Conservation (phyloP, 2,113 vertebrate genomes). For the Typhlomys cinereus region DNA sequence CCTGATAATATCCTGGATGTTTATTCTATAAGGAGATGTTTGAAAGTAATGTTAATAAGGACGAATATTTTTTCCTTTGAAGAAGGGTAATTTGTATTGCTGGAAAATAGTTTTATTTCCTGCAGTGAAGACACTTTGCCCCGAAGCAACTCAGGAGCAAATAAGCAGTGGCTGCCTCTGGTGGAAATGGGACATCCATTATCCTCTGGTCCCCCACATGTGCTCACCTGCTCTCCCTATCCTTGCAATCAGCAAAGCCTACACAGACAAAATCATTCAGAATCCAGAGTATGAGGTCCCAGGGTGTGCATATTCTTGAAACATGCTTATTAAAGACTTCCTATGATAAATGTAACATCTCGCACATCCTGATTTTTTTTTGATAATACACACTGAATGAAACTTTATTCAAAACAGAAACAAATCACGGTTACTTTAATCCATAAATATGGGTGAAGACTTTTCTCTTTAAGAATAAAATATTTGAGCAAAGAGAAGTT, state of each 20-base stretch:
- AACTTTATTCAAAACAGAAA: too few relatives aligned
- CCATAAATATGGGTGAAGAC: too few relatives aligned
- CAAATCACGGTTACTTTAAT: too few relatives aligned
- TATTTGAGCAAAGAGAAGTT: too few relatives aligned
- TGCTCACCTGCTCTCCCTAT: neutral
- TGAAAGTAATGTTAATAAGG: conserved; percentile 26
- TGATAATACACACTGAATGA: too few relatives aligned
- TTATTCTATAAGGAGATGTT: conserved; percentile 5
- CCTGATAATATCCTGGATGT: neutral
- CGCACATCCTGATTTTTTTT: neutral
- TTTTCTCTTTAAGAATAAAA: too few relatives aligned
- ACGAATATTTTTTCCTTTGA: conserved; percentile 9
- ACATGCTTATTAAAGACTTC: too few relatives aligned
- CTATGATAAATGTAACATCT: neutral
- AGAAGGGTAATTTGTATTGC: neutral
- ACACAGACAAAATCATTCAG: neutral
- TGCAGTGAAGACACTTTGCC: neutral
- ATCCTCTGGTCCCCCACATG: neutral
- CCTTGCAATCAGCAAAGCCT: neutral
- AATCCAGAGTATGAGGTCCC: neutral
- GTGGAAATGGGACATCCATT: neutral
- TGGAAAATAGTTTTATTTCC: neutral
- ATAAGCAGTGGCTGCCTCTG: neutral
- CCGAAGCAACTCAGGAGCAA: neutral
- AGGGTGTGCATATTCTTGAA: too few relatives aligned